phyloP scores from a whole-genome alignment of 2,888 invertebrate genomes.

The Tipula confusa region DNA sequence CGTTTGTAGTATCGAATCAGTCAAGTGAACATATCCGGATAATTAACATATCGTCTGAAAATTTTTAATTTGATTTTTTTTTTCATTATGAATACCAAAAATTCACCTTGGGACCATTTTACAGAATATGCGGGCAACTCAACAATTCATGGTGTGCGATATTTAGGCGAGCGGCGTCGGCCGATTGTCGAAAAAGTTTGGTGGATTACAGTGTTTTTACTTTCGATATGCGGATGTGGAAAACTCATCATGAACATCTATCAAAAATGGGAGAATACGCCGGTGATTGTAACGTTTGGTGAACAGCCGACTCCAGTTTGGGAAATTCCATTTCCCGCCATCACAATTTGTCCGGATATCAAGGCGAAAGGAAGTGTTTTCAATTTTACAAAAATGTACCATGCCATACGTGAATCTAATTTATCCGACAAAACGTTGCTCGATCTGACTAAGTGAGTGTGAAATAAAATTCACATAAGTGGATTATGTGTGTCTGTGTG shows the following conservation, averaged over 20 bases:
- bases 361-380: constrained; percentile 29
- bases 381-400: constrained; percentile 37
- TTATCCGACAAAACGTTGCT: not conserved
- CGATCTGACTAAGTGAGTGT: not conserved
- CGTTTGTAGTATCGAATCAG: no score
- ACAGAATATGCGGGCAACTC: constrained; percentile 59
- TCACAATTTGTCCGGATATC: constrained; percentile 36
- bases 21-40: not conserved
- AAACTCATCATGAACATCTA: constrained; percentile 60
- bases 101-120: constrained; percentile 40
- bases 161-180: constrained; percentile 58
- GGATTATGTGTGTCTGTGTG: constrained; percentile 62
- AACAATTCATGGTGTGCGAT: constrained; percentile 60
- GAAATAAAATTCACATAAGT: constrained; percentile 50
- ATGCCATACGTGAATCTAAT: constrained; percentile 38
- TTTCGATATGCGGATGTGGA: constrained; percentile 59
- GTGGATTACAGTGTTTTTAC: constrained; percentile 58
- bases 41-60: not conserved
- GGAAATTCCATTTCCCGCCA: constrained; percentile 37
- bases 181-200: constrained; percentile 59
- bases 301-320: constrained; percentile 54
- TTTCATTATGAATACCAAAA: not conserved
- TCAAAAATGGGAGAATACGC: constrained; percentile 66
- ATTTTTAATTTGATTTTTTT: not conserved
- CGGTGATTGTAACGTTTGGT: constrained; percentile 65